Evolutionary conservation across 1,140 invertebrate species (phyloP).

Genomic region (Drosophila funebris): DNA sequence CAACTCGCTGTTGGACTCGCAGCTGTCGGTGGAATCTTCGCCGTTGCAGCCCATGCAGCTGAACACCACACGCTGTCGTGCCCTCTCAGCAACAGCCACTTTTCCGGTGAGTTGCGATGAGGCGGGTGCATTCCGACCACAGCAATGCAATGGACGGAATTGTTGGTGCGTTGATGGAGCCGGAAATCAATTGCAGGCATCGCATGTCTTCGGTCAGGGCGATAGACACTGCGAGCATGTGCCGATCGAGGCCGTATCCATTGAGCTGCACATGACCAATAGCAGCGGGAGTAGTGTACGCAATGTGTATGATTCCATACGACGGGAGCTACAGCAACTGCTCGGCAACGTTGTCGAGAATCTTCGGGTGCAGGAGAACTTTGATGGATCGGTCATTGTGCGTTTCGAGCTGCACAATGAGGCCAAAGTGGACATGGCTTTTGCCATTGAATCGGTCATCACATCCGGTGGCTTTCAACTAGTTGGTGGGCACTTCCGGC

Average conservation of each 20-base stretch:
- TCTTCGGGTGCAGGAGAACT: slow-evolving; percentile 82
- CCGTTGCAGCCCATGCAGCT: slow-evolving; percentile 64
- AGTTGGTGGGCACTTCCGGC: slow-evolving; percentile 61
- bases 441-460: slow-evolving; percentile 77
- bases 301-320: slow-evolving; percentile 76
- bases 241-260: slow-evolving; percentile 73
- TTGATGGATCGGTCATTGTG: slow-evolving; percentile 70
- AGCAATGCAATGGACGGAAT: slow-evolving; percentile 88
- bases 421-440: slow-evolving; percentile 79
- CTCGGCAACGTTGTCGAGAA: slow-evolving; percentile 76
- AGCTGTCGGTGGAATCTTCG: slow-evolving; percentile 58
- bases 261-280: slow-evolving; percentile 79
- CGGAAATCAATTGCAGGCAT: slow-evolving; percentile 89
- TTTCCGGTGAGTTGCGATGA: slow-evolving; percentile 87
- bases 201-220: slow-evolving; percentile 87
- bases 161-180: slow-evolving; percentile 95
- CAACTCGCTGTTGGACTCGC: slow-evolving; percentile 77
- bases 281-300: slow-evolving; percentile 47
- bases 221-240: slow-evolving; percentile 59
- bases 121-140: slow-evolving; percentile 88
- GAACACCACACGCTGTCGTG: slow-evolving; percentile 86
- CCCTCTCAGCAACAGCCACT: slow-evolving; percentile 85
- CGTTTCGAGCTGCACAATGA: slow-evolving; percentile 79
- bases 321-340: slow-evolving; percentile 66
- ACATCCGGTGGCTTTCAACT: slow-evolving; percentile 59